Base-by-base conservation (phyloP, 64 coral and sea anemone genomes). In the Montipora cactus region DNA sequence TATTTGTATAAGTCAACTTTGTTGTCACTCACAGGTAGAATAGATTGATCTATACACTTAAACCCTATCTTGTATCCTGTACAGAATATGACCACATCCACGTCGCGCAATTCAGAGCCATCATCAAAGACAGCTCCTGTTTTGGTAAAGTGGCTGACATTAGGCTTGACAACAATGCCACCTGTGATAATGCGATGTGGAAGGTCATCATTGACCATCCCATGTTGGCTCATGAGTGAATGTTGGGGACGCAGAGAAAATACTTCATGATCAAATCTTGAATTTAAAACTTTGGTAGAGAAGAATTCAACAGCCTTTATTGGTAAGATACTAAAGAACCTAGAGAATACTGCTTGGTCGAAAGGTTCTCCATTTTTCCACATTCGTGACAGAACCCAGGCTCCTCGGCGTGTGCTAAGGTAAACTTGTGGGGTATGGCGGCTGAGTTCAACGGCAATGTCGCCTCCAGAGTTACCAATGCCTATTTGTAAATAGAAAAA, bases 21-120 rank as follows among this genome's bases (percentile, higher is more conserved):
- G 79, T 98, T 98, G 7, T 89, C 53, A 45, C 70, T 20, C 18
- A 95, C 87, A 75, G 81, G 44, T 23, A 95, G 28, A 37, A 37
- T 37, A 37, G 28, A 37, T 37, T 37, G 28, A 37, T 37, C 28
- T 37, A 37, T 37, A 57, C 81, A 95, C 10, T 46, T 75, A 77
- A 98, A 98, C 1, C 94, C 83, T 73, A 98, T 91, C 15, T 91
- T 70, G 49, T 98, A 98, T 8, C 96, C 96, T 13, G 96, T 98
- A 75, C 90, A 93, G 73, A 98, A 98, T 8, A 98, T 93, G 11
- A 98, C 94, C 49, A 46, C 96, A 95, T 98, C 96, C 45, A 98
- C 73, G 2, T 90, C 75, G 7, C 78, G 76, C n/a, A 87, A 53
- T 53, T 48, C 14, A 3, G 94, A 90, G 20, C 52, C 87, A 20